Conservation (phyloP, 2,888 invertebrate species). For the Endotricha flammealis region DNA sequence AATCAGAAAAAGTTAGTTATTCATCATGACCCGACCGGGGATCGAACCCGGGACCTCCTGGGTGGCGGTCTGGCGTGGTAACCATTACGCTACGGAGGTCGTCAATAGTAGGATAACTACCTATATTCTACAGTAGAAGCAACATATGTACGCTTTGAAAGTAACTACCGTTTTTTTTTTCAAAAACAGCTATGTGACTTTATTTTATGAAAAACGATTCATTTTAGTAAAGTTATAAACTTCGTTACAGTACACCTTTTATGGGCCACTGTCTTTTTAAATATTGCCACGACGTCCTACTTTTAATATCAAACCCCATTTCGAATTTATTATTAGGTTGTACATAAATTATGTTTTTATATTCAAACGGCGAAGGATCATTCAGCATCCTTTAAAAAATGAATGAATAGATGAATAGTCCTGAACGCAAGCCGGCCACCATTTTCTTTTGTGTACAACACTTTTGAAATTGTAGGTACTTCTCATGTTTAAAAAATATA, state of each 20-base stretch:
- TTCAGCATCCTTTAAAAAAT: conserved; percentile 10
- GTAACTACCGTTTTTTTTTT: too few relatives aligned
- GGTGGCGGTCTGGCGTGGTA: too few relatives aligned
- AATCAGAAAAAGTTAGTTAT: too few relatives aligned
- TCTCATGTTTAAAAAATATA: not conserved
- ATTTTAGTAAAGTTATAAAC: conserved; percentile 19
- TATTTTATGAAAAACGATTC: conserved; percentile 12
- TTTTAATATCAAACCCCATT: conserved; percentile 12
- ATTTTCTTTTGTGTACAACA: conserved; percentile 3
- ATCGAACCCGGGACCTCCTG: too few relatives aligned
- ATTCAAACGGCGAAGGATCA: conserved; percentile 9
- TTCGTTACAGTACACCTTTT: conserved; percentile 17
- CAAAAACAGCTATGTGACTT: too few relatives aligned
- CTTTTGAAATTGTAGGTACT: not conserved
- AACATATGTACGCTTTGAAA: too few relatives aligned
- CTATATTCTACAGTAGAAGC: too few relatives aligned
- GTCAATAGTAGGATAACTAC: too few relatives aligned
- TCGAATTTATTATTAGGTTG: conserved; percentile 10
- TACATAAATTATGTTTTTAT: conserved; percentile 12
- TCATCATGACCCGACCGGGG: too few relatives aligned
- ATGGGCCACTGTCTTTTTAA: conserved; percentile 18
- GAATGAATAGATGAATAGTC: conserved; percentile 9
- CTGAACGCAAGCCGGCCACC: conserved; percentile 1
- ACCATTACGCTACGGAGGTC: too few relatives aligned
- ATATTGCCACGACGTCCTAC: conserved; percentile 12